Percentiles rank a stretch among this genome's conserved stretches.
phyloP scores from a whole-genome alignment of 2,797 vertebrate genomes.

The Cirrhinus mrigala region DNA sequence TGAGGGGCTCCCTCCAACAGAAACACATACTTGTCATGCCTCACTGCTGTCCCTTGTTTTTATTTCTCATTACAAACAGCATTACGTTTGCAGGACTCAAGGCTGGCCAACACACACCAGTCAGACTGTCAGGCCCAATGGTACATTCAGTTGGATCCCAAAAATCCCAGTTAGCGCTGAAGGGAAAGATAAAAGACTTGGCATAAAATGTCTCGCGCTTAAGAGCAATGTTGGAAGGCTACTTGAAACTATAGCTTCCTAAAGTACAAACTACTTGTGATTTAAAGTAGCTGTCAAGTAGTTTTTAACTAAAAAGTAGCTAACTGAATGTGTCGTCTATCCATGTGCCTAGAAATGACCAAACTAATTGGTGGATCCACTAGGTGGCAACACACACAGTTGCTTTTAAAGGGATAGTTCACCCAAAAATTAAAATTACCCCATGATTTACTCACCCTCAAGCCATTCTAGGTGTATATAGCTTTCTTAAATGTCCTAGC shows the following conservation, averaged over 20 bases:
- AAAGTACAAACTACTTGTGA: background rate
- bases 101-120: constrained; percentile 76
- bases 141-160: constrained; percentile 54
- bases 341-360: background rate
- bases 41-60: constrained; percentile 97
- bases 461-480: too few relatives aligned
- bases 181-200: constrained; percentile 42
- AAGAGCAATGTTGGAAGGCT: background rate
- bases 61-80: constrained; percentile 97
- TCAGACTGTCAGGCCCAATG: constrained; percentile 72
- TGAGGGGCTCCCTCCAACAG: constrained; percentile 89
- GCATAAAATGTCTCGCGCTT: constrained; percentile 20
- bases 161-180: constrained; percentile 28
- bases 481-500: too few relatives aligned
- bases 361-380: background rate
- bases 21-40: constrained; percentile 99
- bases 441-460: too few relatives aligned
- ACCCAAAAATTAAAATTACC: too few relatives aligned
- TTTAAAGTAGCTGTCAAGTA: constrained; percentile 1
- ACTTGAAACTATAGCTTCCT: background rate
- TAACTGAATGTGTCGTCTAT: background rate
- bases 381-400: constrained; percentile 35
- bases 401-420: background rate
- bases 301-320: background rate
- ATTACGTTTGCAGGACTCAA: constrained; percentile 84